Evolutionary conservation across 92 coral and sea anemone genomes (phyloP), one percentile per base, ranked within the genome.

Genomic region (Scolanthus callimorphus): DNA sequence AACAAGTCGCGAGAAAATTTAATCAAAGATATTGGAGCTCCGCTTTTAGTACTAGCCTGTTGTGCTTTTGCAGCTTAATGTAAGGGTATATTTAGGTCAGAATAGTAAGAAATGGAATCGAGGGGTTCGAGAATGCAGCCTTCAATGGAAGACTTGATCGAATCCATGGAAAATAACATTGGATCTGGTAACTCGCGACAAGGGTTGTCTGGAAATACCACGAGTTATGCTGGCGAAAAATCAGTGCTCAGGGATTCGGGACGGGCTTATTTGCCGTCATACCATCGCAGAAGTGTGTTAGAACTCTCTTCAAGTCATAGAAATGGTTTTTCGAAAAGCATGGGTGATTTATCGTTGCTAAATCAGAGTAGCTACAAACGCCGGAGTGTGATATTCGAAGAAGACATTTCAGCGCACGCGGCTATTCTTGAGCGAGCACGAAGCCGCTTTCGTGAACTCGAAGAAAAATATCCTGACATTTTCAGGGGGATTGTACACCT

Each of bases 381-480:
- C 31, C 69, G 78, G 23, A 79, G 86, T 55, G 85, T 81, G 20
- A 59, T 85, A 79, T 82, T 89, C 51, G 92, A 94, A 51, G 90
- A 89, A 64, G 86, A 89, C 62, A 74, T 94, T 27, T 63, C 67
- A 25, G 89, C 79, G 11, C 99, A 94, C 51, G 80, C 79, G 29
- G 89, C 69, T 50, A 81, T 89, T 73, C 63, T 94, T 26, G 73
- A 75, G 30, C 85, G 96, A 63, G 99, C 96, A 46, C 50, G 97
- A 28, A 69, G 72, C 26, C 75, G 89, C 58, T 89, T 94, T 51
- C 89, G 84, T 31, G 82, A 70, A 79, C 67, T 94, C 17, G 99
- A 94, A 63, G 71, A 79, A 2, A 94, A 94, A 63, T 94, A 94
- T 30, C 95, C 96, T 6, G 96, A 87, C 29, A 76, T 87, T 17